Base-by-base conservation (phyloP, 1,140 invertebrate species). In the Colletes latitarsis region DNA sequence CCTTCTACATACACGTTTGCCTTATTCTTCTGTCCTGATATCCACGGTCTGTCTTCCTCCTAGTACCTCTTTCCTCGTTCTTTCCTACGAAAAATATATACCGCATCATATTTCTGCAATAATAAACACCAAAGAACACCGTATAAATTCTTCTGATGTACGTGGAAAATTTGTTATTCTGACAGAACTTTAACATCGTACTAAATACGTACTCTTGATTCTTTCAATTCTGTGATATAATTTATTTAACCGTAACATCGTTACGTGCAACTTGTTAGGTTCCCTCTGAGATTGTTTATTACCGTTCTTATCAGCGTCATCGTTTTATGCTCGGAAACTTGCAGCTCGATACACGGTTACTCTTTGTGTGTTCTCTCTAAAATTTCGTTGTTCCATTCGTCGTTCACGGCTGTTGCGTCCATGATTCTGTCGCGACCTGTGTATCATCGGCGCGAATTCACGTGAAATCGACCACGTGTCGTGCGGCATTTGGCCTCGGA, bases 401-500 rank as follows among this genome's bases (percentile, higher is more conserved):
- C 55, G 63, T 78, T 74, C 63, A 82, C 68, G 74, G 82, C 62
- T 77, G 74, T 85, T 75, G 78, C 69, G 46, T 46, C 6, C 60
- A 4, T 57, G 70, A 81, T 85, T 85, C 55, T 60, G 69, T 74
- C 64, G 57, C 53, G 39, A 58, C 19, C 46, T 15, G 49, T 62
- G 84, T 63, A 78, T 84, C 84, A 60, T 80, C 77, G 82, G 43
- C 52, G 72, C 79, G 85, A 81, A 80, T 86, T 85, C 81, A 76
- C 79, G 88, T 88, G 82, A 88, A 89, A 89, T 89, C 83, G 88
- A 87, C 72, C 82, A 81, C 82, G 81, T 75, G 86, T 86, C 84
- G 82, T 77, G 77, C 71, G 55, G 81, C 81, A 76, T 86, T 88
- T 75, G 85, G 77, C 79, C 53, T 77, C 53, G 43, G 79, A 74